Evolutionary conservation across 2,113 vertebrate genomes (phyloP).

Genomic region (Rafetus swinhoei): DNA sequence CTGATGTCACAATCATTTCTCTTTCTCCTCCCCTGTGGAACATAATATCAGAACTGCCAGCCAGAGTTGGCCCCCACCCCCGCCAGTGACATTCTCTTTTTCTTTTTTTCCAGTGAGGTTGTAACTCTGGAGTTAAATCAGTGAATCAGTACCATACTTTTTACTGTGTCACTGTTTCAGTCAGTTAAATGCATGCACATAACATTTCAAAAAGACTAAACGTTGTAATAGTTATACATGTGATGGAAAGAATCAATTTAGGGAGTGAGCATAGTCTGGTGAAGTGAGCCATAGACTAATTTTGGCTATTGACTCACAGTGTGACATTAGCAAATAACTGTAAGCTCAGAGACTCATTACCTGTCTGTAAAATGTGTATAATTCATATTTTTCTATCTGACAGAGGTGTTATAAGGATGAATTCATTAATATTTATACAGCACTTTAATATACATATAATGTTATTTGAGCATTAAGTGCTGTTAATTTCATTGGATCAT

Average conservation of each 20-base stretch:
- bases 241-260: not conserved
- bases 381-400: not conserved
- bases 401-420: not conserved
- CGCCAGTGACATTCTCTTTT: not conserved
- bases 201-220: not conserved
- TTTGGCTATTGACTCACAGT: not conserved
- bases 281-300: not conserved
- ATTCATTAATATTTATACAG: not conserved
- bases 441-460: not conserved
- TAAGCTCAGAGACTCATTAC: not conserved
- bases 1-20: not conserved
- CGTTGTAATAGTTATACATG: not conserved
- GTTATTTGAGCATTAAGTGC: conserved; percentile 13
- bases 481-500: conserved; percentile 11
- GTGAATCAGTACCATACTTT: not conserved
- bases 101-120: not conserved
- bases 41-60: not conserved
- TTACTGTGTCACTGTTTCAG: not conserved
- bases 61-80: not conserved
- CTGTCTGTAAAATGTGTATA: not conserved
- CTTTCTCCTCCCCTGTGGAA: not conserved
- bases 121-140: conserved; percentile 9
- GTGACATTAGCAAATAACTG: not conserved
- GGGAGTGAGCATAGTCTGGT: not conserved
- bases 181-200: not conserved